Conservation (phyloP, 2,113 vertebrate species). For the Cololabis saira region DNA sequence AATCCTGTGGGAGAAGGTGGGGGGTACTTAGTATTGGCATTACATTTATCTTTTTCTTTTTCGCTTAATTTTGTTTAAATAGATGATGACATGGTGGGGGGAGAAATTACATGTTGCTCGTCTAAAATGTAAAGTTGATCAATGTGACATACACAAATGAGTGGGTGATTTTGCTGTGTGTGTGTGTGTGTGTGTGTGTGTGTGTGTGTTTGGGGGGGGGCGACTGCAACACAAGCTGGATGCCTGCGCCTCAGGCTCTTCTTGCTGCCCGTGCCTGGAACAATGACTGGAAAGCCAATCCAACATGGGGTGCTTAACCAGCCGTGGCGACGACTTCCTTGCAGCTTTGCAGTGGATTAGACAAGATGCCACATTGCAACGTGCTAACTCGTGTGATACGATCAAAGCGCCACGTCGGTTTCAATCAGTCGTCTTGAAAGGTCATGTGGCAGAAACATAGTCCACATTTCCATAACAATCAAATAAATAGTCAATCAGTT, state of each 20-base stretch:
- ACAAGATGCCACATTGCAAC: constrained; percentile 3
- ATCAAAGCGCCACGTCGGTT: neutral
- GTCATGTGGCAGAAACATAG: constrained; percentile 2
- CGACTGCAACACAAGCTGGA: too few relatives aligned
- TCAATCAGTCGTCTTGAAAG: constrained; percentile 6
- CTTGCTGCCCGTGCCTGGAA: constrained; percentile 1
- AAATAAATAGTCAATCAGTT: neutral
- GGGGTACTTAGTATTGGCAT: too few relatives aligned
- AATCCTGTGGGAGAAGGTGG: too few relatives aligned
- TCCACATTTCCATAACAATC: constrained; percentile 7
- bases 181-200: too few relatives aligned
- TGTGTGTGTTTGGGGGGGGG: too few relatives aligned
- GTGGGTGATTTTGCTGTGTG: neutral
- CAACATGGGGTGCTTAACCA: constrained; percentile 30
- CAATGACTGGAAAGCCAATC: too few relatives aligned
- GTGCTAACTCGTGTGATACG: neutral
- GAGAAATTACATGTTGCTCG: too few relatives aligned
- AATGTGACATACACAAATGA: neutral
- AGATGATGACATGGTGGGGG: too few relatives aligned
- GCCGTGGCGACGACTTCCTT: constrained; percentile 6
- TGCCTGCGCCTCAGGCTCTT: constrained; percentile 3
- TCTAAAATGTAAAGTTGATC: too few relatives aligned
- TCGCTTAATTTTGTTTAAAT: too few relatives aligned
- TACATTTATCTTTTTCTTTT: too few relatives aligned
- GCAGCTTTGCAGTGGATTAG: constrained; percentile 5